Percentiles rank a stretch among this genome's conserved stretches.
phyloP scores from a whole-genome alignment of 1,140 invertebrate species.

The Daktulosphaira vitifoliae region DNA sequence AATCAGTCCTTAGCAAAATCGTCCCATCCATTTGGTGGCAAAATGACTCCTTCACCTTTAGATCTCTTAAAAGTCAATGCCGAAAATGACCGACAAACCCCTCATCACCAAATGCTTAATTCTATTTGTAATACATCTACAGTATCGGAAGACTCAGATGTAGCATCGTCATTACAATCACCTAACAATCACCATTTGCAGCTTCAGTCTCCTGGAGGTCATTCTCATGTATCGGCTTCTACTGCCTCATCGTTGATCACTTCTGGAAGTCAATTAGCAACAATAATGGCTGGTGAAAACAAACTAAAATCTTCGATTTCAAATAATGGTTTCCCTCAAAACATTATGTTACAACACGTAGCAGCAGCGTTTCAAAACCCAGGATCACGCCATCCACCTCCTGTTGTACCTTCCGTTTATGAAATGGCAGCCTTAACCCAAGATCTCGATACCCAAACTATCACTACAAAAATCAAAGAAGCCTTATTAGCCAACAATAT shows the following conservation, averaged over 20 bases:
- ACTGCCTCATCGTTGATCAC: constrained; percentile 12
- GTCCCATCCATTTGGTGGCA: constrained; percentile 33
- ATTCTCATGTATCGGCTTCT: constrained; percentile 2
- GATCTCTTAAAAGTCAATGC: constrained; percentile 29
- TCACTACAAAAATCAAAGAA: constrained; percentile 96
- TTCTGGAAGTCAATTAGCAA: background rate
- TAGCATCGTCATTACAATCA: constrained; percentile 55
- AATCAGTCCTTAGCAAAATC: constrained; percentile 34
- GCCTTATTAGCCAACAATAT: constrained; percentile 93
- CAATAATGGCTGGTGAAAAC: constrained; percentile 19
- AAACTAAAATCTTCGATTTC: constrained; percentile 15
- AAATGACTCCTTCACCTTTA: constrained; percentile 30
- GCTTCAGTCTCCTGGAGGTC: constrained; percentile 11
- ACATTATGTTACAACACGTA: constrained; percentile 48
- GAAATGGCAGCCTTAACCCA: constrained; percentile 94
- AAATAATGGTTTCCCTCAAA: constrained; percentile 18
- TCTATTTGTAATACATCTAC: constrained; percentile 40
- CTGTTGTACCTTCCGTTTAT: constrained; percentile 67
- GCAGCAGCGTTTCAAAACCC: constrained; percentile 57
- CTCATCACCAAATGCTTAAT: constrained; percentile 31
- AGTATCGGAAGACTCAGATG: constrained; percentile 50
- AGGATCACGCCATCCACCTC: constrained; percentile 68
- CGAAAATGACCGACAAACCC: constrained; percentile 26
- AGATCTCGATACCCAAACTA: constrained; percentile 90
- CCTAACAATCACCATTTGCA: constrained; percentile 37